These are phyloP conservation scores for Noctua janthina DNA, from an alignment of 2,888 invertebrate genomes.

Conservation along the genomic window DNA sequence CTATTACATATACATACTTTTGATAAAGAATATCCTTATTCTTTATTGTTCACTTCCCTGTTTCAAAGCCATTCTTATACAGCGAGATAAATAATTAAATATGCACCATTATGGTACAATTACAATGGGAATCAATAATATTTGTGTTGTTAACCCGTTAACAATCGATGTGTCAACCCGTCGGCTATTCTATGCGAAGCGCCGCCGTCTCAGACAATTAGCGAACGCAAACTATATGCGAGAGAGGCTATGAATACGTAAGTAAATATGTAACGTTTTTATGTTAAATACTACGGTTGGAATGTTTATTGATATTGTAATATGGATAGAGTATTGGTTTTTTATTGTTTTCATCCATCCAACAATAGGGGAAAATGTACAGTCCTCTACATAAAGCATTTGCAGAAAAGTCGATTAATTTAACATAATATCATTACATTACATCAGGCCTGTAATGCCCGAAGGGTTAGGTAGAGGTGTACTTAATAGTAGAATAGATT, in stretches of 20 bases:
- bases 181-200: constrained; percentile 4
- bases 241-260: constrained; percentile 13
- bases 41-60: neutral
- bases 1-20: too few species aligned
- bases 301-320: constrained; percentile 24
- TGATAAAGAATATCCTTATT: neutral
- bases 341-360: neutral
- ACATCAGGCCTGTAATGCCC: too few species aligned
- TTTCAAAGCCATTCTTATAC: neutral
- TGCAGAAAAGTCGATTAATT: neutral
- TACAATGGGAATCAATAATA: constrained; percentile 23
- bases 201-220: constrained; percentile 18
- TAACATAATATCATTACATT: too few species aligned
- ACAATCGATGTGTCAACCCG: constrained; percentile 33
- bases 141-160: constrained; percentile 30
- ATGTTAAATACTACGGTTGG: constrained; percentile 20
- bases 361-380: neutral
- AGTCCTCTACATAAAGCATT: neutral
- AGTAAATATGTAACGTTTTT: constrained; percentile 25
- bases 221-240: constrained; percentile 28
- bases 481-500: too few species aligned
- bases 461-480: too few species aligned
- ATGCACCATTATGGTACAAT: constrained; percentile 12
- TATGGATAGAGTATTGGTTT: neutral
- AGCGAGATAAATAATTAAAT: neutral